A percentile compares a stretch with the other conserved stretches of the same genome.
Evolutionary conservation across 37 sponge, comb jelly and placozoan species (phyloP).

Genomic region (Dysidea cf. avara): DNA sequence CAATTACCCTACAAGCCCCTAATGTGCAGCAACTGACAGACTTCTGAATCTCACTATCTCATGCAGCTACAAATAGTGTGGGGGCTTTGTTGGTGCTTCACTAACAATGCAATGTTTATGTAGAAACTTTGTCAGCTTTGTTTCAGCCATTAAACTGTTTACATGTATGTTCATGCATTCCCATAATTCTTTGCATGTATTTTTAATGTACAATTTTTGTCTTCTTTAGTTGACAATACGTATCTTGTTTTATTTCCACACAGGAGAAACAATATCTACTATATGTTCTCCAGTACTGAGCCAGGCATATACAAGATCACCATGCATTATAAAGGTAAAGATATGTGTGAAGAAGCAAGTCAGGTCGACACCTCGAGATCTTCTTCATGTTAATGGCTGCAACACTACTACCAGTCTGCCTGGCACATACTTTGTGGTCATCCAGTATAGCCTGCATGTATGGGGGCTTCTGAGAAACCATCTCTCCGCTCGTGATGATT

Average conservation of each 20-base stretch:
- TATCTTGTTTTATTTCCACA: neutral
- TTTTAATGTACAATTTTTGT: too few relatives aligned
- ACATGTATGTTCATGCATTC: too few relatives aligned
- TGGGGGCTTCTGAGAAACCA: neutral
- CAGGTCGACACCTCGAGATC: too few relatives aligned
- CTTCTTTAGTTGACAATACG: neutral
- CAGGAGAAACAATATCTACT: constrained; percentile 61
- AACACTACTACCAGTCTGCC: neutral
- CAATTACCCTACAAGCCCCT: too few relatives aligned
- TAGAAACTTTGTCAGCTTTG: too few relatives aligned
- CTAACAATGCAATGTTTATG: too few relatives aligned
- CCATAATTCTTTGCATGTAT: too few relatives aligned
- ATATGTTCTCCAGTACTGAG: constrained; percentile 46
- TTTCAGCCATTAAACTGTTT: too few relatives aligned
- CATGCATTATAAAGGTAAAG: constrained; percentile 44
- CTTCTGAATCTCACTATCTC: neutral
- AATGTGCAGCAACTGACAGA: too few relatives aligned
- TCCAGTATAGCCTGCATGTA: neutral
- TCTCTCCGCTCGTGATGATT: too few relatives aligned
- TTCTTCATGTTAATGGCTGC: neutral
- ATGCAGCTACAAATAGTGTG: neutral
- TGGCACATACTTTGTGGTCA: neutral
- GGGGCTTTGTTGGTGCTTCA: too few relatives aligned
- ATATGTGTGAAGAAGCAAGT: neutral
- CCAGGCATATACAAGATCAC: constrained; percentile 70